Evolutionary conservation across 2,797 vertebrate species (phyloP).

Genomic region (Coilia nasus): DNA sequence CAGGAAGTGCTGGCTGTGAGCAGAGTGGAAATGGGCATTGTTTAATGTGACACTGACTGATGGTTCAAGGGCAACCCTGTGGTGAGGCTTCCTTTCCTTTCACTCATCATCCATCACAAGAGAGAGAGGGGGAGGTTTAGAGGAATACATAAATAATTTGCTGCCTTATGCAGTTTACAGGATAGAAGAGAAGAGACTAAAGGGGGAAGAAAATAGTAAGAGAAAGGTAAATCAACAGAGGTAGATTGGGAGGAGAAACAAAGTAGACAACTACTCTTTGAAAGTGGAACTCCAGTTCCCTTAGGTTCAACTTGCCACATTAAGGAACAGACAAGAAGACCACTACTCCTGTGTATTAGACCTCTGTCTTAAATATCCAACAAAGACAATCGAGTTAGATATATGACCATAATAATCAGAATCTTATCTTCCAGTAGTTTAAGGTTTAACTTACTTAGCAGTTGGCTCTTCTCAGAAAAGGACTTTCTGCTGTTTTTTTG

Average conservation of each 20-base stretch:
- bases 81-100: conserved; percentile 16
- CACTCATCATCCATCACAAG: conserved; percentile 1
- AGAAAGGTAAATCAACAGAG: too few relatives aligned
- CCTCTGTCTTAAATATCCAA: neutral
- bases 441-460: neutral
- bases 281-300: neutral
- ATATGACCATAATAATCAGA: neutral
- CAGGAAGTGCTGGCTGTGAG: conserved; percentile 46
- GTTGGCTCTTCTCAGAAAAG: neutral
- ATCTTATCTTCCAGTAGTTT: too few relatives aligned
- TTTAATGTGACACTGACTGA: conserved; percentile 28
- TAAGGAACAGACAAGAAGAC: neutral
- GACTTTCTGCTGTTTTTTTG: too few relatives aligned
- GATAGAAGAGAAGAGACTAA: neutral
- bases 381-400: neutral
- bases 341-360: neutral
- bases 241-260: neutral
- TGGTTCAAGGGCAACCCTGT: conserved; percentile 15
- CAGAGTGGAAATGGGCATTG: conserved; percentile 38
- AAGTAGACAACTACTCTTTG: neutral
- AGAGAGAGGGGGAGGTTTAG: neutral
- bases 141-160: neutral
- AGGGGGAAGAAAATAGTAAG: neutral
- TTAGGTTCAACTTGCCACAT: neutral
- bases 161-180: neutral